These are phyloP conservation scores for Silurus aristotelis DNA, from an alignment of 2,797 vertebrate species.

Conservation along the genomic window DNA sequence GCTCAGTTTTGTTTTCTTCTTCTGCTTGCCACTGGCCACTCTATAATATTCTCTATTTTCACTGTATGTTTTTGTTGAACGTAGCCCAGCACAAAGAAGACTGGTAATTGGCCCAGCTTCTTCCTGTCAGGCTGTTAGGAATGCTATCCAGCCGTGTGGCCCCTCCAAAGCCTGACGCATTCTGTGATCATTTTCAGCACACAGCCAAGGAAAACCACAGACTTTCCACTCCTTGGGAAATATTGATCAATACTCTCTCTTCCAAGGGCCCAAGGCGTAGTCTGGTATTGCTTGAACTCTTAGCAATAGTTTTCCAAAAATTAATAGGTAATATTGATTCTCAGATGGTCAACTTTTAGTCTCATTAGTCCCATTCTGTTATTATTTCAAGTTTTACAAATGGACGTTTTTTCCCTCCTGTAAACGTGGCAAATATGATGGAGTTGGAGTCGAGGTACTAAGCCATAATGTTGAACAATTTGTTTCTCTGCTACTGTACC, in stretches of 20 bases:
- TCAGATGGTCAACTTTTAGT: slow-evolving; percentile 46
- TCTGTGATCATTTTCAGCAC: slow-evolving; percentile 58
- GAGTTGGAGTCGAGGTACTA: slow-evolving; percentile 20
- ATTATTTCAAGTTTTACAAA: slow-evolving; percentile 39
- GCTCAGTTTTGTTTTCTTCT: slow-evolving; percentile 38
- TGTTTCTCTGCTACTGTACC: slow-evolving; percentile 22
- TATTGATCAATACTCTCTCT: slow-evolving; percentile 52
- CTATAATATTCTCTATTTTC: slow-evolving; percentile 48
- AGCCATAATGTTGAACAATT: slow-evolving; percentile 38
- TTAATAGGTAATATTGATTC: slow-evolving; percentile 51
- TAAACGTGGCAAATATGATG: slow-evolving; percentile 29
- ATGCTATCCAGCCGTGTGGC: slow-evolving; percentile 48
- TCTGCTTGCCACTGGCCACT: slow-evolving; percentile 44
- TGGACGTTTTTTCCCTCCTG: slow-evolving; percentile 12
- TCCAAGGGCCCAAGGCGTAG: slow-evolving; percentile 47
- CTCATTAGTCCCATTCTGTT: slow-evolving; percentile 42
- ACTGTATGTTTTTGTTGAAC: slow-evolving; percentile 55
- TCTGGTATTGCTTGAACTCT: slow-evolving; percentile 50
- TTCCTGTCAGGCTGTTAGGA: slow-evolving; percentile 51
- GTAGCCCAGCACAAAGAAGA: slow-evolving; percentile 48
- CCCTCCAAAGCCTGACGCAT: slow-evolving; percentile 54
- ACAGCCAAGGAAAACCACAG: slow-evolving; percentile 57
- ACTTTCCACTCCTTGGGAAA: slow-evolving; percentile 55
- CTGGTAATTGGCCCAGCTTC: slow-evolving; percentile 49
- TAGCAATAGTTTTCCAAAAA: slow-evolving; percentile 43